Conservation (phyloP, 2,888 invertebrate genomes). For the Zelleria hepariella region DNA sequence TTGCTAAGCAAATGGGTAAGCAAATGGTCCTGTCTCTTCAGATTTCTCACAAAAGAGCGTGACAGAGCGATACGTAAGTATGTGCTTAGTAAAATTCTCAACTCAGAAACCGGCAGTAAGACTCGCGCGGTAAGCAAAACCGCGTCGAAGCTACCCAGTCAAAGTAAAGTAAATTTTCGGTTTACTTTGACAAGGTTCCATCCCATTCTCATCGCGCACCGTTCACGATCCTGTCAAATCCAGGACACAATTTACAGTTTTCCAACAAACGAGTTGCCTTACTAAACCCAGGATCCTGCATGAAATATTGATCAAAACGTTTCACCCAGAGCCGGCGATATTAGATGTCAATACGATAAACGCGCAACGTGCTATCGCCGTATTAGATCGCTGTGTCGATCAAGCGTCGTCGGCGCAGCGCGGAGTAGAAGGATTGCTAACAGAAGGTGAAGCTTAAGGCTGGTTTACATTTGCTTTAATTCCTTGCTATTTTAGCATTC, state of each 20-base stretch:
- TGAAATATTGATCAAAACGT: not conserved
- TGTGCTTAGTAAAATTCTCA: too few relatives aligned
- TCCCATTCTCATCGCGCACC: not conserved
- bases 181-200: too few relatives aligned
- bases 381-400: not conserved
- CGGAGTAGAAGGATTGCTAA: not conserved
- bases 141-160: too few relatives aligned
- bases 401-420: not conserved
- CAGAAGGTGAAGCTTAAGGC: not conserved
- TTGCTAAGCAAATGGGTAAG: too few relatives aligned
- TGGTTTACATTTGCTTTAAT: too few relatives aligned
- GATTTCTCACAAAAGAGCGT: too few relatives aligned
- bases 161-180: too few relatives aligned
- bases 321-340: not conserved
- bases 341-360: not conserved
- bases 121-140: too few relatives aligned
- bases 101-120: too few relatives aligned
- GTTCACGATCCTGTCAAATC: not conserved
- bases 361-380: not conserved
- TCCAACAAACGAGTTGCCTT: not conserved
- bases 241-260: not conserved
- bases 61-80: too few relatives aligned
- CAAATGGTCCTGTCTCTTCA: too few relatives aligned
- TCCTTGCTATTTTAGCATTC: too few relatives aligned
- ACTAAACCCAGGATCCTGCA: not conserved